phyloP scores from a whole-genome alignment of 2,797 vertebrate genomes.

The Hybognathus amarus region DNA sequence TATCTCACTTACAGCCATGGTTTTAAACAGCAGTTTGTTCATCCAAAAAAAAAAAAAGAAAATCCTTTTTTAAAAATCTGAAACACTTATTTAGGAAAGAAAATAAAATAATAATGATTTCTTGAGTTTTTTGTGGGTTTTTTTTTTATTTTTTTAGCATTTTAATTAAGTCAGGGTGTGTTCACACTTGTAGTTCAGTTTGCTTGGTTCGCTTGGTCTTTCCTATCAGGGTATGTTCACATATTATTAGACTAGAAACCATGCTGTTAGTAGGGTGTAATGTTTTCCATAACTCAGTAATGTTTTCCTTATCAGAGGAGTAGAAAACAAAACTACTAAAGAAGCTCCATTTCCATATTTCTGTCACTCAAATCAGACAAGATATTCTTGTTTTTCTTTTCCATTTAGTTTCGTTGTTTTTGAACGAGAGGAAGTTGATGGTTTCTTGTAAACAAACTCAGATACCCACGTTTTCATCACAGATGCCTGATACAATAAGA shows the following conservation, averaged over 20 bases:
- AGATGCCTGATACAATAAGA: slow-evolving; percentile 6
- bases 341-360: neutral
- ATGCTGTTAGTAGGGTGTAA: neutral
- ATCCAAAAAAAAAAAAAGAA: no score
- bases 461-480: neutral
- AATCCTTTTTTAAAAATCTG: neutral
- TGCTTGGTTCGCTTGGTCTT: no score
- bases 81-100: neutral
- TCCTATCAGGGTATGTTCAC: neutral
- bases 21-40: neutral
- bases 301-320: neutral
- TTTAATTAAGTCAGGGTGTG: neutral
- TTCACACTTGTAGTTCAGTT: no score
- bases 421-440: slow-evolving; percentile 38
- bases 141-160: neutral
- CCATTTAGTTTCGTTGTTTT: neutral
- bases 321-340: neutral
- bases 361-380: neutral
- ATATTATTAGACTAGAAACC: neutral
- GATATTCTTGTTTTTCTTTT: neutral
- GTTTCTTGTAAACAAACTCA: slow-evolving; percentile 35
- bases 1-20: neutral
- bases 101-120: neutral
- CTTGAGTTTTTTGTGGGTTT: neutral
- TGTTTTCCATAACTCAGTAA: neutral